These are phyloP conservation scores for Ophioderma brevispina DNA, from an alignment of 35 echinoderm and acorn worm species.

Conservation along the genomic window DNA sequence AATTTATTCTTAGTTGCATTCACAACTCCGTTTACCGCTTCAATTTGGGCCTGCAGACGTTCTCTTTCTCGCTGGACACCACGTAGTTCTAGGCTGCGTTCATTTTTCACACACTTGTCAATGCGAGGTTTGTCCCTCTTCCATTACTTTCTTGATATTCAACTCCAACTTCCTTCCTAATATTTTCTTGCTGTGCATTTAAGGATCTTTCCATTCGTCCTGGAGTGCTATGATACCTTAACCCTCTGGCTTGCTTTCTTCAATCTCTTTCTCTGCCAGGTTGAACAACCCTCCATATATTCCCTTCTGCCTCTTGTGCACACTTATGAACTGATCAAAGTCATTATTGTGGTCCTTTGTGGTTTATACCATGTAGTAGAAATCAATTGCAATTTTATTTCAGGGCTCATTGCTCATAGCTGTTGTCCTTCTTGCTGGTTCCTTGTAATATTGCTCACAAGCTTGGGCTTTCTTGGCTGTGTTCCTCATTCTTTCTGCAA, in stretches of 20 bases:
- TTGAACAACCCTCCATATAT: neutral
- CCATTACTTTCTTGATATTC: neutral
- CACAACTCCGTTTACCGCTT: neutral
- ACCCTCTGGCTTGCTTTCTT: neutral
- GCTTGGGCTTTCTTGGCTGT: too few species aligned
- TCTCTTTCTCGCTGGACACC: neutral
- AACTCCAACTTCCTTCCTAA: neutral
- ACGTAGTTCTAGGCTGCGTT: neutral
- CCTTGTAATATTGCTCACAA: too few species aligned
- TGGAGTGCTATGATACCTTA: neutral
- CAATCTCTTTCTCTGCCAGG: neutral
- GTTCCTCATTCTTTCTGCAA: too few species aligned
- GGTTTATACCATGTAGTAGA: too few species aligned
- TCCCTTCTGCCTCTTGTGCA: neutral
- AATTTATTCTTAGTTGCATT: neutral
- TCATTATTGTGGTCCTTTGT: too few species aligned
- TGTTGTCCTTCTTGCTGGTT: too few species aligned
- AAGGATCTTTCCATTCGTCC: neutral
- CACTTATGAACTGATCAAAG: neutral
- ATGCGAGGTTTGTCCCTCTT: neutral
- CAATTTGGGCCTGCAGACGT: neutral
- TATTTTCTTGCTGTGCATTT: neutral
- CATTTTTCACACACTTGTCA: neutral
- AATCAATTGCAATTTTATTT: too few species aligned
- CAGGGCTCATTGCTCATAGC: too few species aligned